Conservation (phyloP, 2,797 vertebrate species). For the Halcyon badia region DNA sequence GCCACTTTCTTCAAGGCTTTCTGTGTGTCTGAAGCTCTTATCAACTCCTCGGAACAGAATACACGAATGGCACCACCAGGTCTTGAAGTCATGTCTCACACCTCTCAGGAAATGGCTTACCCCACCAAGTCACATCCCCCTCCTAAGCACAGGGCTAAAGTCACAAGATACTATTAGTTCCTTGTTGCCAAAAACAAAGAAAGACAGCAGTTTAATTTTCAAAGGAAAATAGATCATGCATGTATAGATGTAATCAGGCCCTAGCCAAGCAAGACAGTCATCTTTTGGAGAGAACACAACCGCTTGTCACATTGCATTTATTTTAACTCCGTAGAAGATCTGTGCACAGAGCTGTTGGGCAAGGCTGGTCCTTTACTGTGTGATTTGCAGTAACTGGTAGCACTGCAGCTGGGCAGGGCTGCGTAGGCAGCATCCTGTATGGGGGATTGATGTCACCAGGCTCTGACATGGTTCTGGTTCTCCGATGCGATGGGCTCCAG, state of each 20-base stretch:
- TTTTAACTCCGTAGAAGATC: not conserved
- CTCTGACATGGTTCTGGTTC: accelerated
- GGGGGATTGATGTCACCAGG: not conserved
- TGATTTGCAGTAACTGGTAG: not conserved
- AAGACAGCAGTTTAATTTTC: not conserved
- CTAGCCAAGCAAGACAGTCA: not conserved
- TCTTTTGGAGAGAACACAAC: not conserved
- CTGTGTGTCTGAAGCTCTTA: constrained; percentile 61
- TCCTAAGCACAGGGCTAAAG: constrained; percentile 43
- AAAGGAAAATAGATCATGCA: not conserved
- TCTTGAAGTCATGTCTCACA: constrained; percentile 66
- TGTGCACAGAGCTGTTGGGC: not conserved
- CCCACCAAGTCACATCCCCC: constrained; percentile 45
- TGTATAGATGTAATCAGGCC: not conserved
- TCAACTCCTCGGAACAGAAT: constrained; percentile 45
- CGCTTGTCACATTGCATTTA: not conserved
- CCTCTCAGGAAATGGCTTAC: constrained; percentile 59
- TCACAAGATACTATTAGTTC: constrained; percentile 30
- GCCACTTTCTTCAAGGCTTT: not conserved
- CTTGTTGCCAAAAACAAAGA: not conserved
- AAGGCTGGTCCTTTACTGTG: not conserved
- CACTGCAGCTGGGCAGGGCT: not conserved
- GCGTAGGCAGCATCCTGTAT: accelerated
- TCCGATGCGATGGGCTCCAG: accelerated
- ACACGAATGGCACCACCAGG: constrained; percentile 51